These are phyloP conservation scores for Hemicrepidius hirtus DNA, from an alignment of 2,888 invertebrate species.

Conservation along the genomic window DNA sequence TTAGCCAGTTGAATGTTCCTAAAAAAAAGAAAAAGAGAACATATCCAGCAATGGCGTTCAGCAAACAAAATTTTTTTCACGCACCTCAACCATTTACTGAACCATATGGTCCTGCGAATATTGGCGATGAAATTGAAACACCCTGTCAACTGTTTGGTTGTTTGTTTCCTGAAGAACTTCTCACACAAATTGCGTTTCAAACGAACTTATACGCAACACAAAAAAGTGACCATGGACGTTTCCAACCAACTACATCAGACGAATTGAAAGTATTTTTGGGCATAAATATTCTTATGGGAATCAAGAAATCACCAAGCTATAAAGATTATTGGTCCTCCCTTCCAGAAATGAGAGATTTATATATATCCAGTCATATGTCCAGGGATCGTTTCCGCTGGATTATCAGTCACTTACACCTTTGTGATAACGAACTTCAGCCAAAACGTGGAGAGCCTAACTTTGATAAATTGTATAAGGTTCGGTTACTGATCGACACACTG, in stretches of 20 bases:
- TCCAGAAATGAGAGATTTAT: conserved; percentile 27
- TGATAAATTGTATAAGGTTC: too few species aligned
- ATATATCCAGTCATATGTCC: conserved; percentile 41
- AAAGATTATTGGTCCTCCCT: conserved; percentile 57
- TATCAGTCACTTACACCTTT: conserved; percentile 28
- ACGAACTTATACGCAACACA: conserved; percentile 33
- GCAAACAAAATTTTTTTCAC: too few species aligned
- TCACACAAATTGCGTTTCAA: conserved; percentile 19
- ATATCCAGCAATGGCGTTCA: too few species aligned
- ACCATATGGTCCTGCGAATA: not conserved
- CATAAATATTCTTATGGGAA: conserved; percentile 44
- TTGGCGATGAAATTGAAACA: not conserved
- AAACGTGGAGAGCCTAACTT: too few species aligned
- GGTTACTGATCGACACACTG: too few species aligned
- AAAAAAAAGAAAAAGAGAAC: too few species aligned
- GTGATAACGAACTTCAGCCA: too few species aligned
- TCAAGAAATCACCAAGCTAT: conserved; percentile 56
- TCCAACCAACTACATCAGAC: conserved; percentile 42
- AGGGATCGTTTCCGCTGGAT: conserved; percentile 40
- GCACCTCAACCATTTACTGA: too few species aligned
- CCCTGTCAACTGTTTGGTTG: not conserved
- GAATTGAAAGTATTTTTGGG: conserved; percentile 54
- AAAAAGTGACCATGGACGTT: not conserved
- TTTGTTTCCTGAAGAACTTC: not conserved
- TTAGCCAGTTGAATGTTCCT: too few species aligned